These are phyloP conservation scores for Pterocles orientalis DNA, from an alignment of 2,113 vertebrate genomes.

Conservation along the genomic window DNA sequence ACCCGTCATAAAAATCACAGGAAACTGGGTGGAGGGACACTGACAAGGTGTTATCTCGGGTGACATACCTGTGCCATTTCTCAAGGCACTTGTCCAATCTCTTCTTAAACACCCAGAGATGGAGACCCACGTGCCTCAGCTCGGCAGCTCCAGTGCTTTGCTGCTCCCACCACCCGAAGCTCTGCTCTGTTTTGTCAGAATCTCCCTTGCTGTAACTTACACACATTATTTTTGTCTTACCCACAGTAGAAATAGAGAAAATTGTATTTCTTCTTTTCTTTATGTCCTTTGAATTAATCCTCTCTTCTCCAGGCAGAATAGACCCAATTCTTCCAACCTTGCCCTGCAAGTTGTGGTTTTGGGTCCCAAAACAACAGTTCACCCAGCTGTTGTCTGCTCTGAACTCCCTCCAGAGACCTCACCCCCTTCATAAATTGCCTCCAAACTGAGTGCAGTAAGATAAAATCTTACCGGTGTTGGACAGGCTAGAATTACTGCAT, in stretches of 20 bases:
- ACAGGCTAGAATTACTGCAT: background rate
- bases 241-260: background rate
- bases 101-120: background rate
- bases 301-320: background rate
- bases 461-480: background rate
- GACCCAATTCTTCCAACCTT: background rate
- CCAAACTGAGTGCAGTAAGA: background rate
- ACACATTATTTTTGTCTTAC: background rate
- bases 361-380: background rate
- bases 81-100: background rate
- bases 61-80: background rate
- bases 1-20: background rate
- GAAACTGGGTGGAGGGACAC: background rate
- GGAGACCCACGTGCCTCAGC: rapidly evolving
- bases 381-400: background rate
- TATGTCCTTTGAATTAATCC: background rate
- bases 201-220: background rate
- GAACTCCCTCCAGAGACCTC: background rate
- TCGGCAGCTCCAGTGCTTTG: background rate
- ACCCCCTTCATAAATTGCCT: background rate
- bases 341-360: background rate
- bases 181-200: background rate
- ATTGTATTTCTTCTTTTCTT: background rate
- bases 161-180: background rate
- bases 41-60: background rate